Base-by-base conservation (phyloP, 2,113 vertebrate genomes). In the Chaetodon trifascialis region DNA sequence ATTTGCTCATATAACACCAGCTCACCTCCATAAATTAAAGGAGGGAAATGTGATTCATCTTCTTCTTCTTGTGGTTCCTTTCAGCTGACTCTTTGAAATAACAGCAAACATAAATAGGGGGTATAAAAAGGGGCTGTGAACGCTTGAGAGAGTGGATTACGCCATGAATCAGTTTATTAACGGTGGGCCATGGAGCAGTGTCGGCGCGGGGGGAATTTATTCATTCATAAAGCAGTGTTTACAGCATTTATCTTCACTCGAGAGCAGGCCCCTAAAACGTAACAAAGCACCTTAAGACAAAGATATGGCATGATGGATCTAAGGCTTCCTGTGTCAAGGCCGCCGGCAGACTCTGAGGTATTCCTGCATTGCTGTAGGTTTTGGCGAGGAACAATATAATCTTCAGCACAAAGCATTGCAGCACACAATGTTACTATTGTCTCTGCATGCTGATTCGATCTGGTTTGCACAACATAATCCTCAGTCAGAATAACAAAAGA, bases 81-180 rank as follows among this genome's bases (percentile, higher is more conserved):
- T 92, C 90, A 93, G 93, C 92, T 91, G 92, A 93, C 93, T 95
- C 88, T 86, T 72, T 79, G 79, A 91, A 94, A 95, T 93, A 94
- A 93, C 89, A 91, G 91, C 75, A 93, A 92, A 91, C 92, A 93
- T 94, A 94, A 94, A 94, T 91, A 94, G 93, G 88, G 77, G 82
- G 87, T 86, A 91, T 94, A 87, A 94, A 94, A 94, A 86, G 76
- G 82, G 81, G 71, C 82, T 81, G 46, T 76, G 84, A 86, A 83
- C 64, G 84, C 89, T 91, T 84, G 79, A 92, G 93, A 88, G 89
- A 88, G 92, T 89, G 90, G 87, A 93, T 92, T 93, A 92, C 81
- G 74, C 91, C 82, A 93, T 94, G 93, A 95, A 95, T 94, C 93
- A 91, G 88, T 92, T 91, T 94, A 94, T 95, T 95, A 95, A 93